A percentile compares a stretch with the other conserved stretches of the same genome.
These are phyloP conservation scores for Mercenaria mercenaria DNA, from an alignment of 1,140 invertebrate species.

Conservation along the genomic window DNA sequence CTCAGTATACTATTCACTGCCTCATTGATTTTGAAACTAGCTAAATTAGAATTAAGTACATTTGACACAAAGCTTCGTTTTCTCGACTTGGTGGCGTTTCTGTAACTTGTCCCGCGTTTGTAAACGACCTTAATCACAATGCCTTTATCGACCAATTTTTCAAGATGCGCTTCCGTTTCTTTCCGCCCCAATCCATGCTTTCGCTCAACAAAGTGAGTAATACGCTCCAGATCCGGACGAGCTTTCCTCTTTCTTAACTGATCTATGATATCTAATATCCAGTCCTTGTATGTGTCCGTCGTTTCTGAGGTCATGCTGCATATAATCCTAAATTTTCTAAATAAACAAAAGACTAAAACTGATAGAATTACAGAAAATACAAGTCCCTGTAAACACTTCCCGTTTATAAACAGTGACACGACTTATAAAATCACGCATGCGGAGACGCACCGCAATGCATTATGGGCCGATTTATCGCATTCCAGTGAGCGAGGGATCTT, in stretches of 20 bases:
- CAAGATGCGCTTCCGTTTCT: slow-evolving; percentile 91
- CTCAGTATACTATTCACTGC: slow-evolving; percentile 71
- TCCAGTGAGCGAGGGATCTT: slow-evolving; percentile 26
- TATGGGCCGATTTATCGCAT: slow-evolving; percentile 67
- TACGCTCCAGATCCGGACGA: slow-evolving; percentile 92
- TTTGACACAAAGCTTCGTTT: slow-evolving; percentile 59
- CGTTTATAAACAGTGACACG: slow-evolving; percentile 64
- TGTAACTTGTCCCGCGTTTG: slow-evolving; percentile 93
- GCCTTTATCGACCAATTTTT: slow-evolving; percentile 91
- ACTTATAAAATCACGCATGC: slow-evolving; percentile 67
- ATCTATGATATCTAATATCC: slow-evolving; percentile 94
- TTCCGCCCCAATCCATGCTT: slow-evolving; percentile 90
- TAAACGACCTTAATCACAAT: slow-evolving; percentile 94
- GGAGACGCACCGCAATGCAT: slow-evolving; percentile 68
- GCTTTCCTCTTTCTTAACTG: slow-evolving; percentile 93
- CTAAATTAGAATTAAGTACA: slow-evolving; percentile 81
- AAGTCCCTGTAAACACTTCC: slow-evolving; percentile 48
- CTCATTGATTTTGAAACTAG: slow-evolving; percentile 77
- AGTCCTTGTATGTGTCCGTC: slow-evolving; percentile 90
- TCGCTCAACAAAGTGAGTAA: slow-evolving; percentile 92
- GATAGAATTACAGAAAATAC: slow-evolving; percentile 13
- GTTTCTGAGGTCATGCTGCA: slow-evolving; percentile 55
- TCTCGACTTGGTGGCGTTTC: slow-evolving; percentile 89
- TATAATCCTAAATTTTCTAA: not conserved
- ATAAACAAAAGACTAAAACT: slow-evolving; percentile 20